These are phyloP conservation scores for Microdon myrmicae DNA, from an alignment of 2,888 invertebrate species.

Conservation along the genomic window DNA sequence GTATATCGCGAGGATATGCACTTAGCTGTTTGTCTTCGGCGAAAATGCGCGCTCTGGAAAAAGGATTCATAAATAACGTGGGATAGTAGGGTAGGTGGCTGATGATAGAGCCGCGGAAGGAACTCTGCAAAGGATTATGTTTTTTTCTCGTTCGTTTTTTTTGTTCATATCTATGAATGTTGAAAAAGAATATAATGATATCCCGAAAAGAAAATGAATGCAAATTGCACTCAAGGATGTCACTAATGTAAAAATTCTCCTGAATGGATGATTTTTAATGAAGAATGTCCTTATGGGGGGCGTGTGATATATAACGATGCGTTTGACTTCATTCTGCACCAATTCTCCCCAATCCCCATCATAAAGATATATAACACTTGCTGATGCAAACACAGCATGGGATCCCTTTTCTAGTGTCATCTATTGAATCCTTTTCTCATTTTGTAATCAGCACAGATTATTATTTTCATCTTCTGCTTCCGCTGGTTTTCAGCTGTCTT, in stretches of 20 bases:
- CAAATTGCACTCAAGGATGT: constrained; percentile 52
- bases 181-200: constrained; percentile 48
- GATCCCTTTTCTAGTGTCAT: constrained; percentile 44
- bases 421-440: constrained; percentile 52
- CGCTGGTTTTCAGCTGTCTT: constrained; percentile 18
- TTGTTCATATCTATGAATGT: constrained; percentile 29
- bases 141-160: too few species aligned
- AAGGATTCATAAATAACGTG: constrained; percentile 17
- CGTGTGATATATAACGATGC: constrained; percentile 22
- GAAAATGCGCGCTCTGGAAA: constrained; percentile 16
- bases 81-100: not conserved
- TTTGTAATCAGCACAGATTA: constrained; percentile 50
- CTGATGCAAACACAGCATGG: constrained; percentile 31
- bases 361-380: too few species aligned
- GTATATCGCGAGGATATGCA: constrained; percentile 42
- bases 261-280: constrained; percentile 53
- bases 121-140: too few species aligned
- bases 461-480: constrained; percentile 41
- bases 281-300: constrained; percentile 45
- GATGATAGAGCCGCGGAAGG: not conserved
- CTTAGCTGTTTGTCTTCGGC: constrained; percentile 41
- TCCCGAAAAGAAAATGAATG: constrained; percentile 46
- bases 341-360: constrained; percentile 25
- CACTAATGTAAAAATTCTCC: constrained; percentile 52
- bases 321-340: constrained; percentile 43